phyloP scores from a whole-genome alignment of 2,797 vertebrate species.

The Pogonophryne albipinna region DNA sequence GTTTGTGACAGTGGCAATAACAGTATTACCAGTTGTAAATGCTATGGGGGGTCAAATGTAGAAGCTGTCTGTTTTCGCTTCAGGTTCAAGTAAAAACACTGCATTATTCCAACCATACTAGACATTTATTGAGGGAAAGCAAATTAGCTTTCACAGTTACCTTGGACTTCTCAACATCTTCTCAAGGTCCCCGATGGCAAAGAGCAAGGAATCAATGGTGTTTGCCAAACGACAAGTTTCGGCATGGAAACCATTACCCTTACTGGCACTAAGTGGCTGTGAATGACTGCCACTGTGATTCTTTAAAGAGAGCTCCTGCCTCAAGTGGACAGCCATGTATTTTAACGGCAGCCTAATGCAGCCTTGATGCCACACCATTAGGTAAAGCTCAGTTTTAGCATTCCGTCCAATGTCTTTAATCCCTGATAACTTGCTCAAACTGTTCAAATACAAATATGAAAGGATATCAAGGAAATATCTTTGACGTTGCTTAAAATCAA shows the following conservation, averaged over 20 bases:
- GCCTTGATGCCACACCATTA: constrained; percentile 65
- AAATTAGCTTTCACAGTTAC: constrained; percentile 51
- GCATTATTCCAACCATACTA: constrained; percentile 4
- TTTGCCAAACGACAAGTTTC: constrained; percentile 55
- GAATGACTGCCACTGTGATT: constrained; percentile 41
- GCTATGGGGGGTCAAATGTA: too few species aligned
- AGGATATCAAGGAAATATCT: constrained; percentile 7
- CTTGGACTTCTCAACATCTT: constrained; percentile 59
- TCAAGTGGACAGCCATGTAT: constrained; percentile 49
- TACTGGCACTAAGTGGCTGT: constrained; percentile 63
- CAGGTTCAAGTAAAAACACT: constrained; percentile 9
- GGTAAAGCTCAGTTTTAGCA: constrained; percentile 52
- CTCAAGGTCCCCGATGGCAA: constrained; percentile 37
- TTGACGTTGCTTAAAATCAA: not conserved
- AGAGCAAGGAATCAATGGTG: constrained; percentile 55
- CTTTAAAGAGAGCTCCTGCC: constrained; percentile 52
- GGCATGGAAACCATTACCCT: constrained; percentile 47
- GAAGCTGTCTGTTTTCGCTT: too few species aligned
- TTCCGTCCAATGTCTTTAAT: constrained; percentile 32
- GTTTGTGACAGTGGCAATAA: too few species aligned
- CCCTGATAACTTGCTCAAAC: constrained; percentile 40
- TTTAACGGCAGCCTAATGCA: constrained; percentile 63
- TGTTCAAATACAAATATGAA: constrained; percentile 17
- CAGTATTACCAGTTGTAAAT: too few species aligned
- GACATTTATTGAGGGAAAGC: constrained; percentile 45